Percentiles rank a stretch among this genome's conserved stretches.
phyloP scores from a whole-genome alignment of 2,888 invertebrate genomes.

The Caprella mutica region DNA sequence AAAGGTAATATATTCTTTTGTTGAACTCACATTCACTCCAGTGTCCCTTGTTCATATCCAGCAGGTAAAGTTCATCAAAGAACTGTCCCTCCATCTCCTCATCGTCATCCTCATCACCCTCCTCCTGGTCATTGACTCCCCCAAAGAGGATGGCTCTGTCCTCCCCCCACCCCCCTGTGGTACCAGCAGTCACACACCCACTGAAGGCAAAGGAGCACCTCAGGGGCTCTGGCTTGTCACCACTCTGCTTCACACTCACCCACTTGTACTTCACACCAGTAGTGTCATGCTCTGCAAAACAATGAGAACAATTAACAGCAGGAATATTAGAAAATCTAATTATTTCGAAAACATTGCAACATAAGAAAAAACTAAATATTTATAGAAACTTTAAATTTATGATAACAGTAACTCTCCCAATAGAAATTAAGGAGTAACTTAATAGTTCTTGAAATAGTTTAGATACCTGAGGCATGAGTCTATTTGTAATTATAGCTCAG shows the following conservation, averaged over 20 bases:
- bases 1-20: too few species aligned
- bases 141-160: constrained; percentile 70
- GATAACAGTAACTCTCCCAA: not conserved
- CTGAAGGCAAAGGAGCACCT: constrained; percentile 38
- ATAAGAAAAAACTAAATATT: not conserved
- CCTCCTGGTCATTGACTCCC: constrained; percentile 69
- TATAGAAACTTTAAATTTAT: not conserved
- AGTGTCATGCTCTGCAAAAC: constrained; percentile 49
- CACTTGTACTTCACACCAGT: constrained; percentile 59
- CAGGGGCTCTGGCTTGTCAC: constrained; percentile 50
- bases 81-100: constrained; percentile 56
- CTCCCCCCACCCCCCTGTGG: constrained; percentile 43
- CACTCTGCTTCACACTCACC: constrained; percentile 54
- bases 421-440: not conserved
- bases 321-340: too few species aligned
- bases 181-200: constrained; percentile 39
- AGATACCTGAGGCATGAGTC: not conserved
- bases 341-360: too few species aligned
- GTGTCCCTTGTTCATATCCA: constrained; percentile 61
- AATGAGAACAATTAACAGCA: constrained; percentile 12
- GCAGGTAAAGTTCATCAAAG: constrained; percentile 61
- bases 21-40: constrained; percentile 59
- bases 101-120: constrained; percentile 62
- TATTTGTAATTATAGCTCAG: not conserved
- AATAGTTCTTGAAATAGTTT: not conserved